phyloP scores from a whole-genome alignment of 2,888 invertebrate species.

The Chironomus tentans region DNA sequence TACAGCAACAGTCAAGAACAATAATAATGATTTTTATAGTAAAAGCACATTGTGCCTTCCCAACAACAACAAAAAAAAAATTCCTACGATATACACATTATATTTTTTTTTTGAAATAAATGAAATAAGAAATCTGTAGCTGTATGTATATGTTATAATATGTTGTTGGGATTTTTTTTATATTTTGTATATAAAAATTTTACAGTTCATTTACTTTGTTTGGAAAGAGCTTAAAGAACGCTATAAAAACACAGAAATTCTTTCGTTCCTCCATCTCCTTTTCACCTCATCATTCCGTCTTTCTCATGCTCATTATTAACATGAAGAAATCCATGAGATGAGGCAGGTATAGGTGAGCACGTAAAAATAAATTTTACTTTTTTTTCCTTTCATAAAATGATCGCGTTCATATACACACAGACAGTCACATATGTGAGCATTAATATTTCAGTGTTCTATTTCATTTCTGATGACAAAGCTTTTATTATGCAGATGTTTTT shows the following conservation, averaged over 20 bases:
- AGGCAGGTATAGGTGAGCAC: background rate
- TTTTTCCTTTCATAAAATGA: background rate
- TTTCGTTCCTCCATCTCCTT: constrained; percentile 10
- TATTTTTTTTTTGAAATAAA: background rate
- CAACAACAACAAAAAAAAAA: background rate
- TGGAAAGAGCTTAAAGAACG: constrained; percentile 5
- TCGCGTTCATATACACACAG: background rate
- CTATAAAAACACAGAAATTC: constrained; percentile 13
- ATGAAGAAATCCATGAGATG: background rate
- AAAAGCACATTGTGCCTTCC: background rate
- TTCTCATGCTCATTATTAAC: background rate
- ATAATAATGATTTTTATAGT: background rate
- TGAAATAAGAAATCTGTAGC: background rate
- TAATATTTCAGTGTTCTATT: too few species aligned
- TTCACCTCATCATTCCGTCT: background rate
- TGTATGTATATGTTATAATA: background rate
- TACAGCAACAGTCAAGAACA: background rate
- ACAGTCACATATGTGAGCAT: too few species aligned
- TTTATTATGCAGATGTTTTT: background rate
- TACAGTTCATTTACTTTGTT: constrained; percentile 25
- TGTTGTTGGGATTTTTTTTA: background rate
- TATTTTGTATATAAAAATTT: constrained; percentile 19
- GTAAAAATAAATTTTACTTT: background rate
- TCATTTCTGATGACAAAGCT: background rate
- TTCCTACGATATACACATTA: background rate